Conservation (phyloP, 2,888 invertebrate species). For the Cephus runcator region DNA sequence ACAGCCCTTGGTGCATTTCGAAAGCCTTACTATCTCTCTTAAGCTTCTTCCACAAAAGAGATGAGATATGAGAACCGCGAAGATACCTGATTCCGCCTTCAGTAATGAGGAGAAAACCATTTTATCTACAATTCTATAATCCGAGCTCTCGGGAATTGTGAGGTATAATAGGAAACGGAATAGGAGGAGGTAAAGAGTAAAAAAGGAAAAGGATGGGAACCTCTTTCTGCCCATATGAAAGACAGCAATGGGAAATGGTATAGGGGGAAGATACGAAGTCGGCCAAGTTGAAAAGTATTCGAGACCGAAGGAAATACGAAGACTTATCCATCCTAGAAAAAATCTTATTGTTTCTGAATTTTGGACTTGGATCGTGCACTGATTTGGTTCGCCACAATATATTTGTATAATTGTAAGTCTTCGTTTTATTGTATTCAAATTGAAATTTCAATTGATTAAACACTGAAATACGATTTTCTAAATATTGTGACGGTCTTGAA, state of each 20-base stretch:
- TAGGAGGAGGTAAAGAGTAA: conserved; percentile 5
- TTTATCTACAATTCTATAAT: conserved; percentile 26
- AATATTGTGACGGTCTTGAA: not conserved
- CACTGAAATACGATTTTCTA: not conserved
- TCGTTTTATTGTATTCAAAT: not conserved
- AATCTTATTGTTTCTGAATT: not conserved
- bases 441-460: not conserved
- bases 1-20: not conserved
- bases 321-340: not conserved
- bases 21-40: conserved; percentile 10
- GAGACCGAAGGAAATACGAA: not conserved
- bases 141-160: conserved; percentile 23
- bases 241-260: not conserved
- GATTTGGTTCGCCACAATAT: not conserved
- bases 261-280: not conserved
- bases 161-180: conserved; percentile 19
- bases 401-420: not conserved
- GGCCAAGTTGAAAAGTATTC: not conserved
- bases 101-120: conserved; percentile 26
- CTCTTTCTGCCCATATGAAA: not conserved
- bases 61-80: conserved; percentile 18
- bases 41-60: conserved; percentile 11
- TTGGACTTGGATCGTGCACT: not conserved
- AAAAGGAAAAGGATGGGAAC: not conserved
- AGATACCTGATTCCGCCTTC: conserved; percentile 19